phyloP scores from a whole-genome alignment of 2,797 vertebrate genomes.

The Rhinella marina region DNA sequence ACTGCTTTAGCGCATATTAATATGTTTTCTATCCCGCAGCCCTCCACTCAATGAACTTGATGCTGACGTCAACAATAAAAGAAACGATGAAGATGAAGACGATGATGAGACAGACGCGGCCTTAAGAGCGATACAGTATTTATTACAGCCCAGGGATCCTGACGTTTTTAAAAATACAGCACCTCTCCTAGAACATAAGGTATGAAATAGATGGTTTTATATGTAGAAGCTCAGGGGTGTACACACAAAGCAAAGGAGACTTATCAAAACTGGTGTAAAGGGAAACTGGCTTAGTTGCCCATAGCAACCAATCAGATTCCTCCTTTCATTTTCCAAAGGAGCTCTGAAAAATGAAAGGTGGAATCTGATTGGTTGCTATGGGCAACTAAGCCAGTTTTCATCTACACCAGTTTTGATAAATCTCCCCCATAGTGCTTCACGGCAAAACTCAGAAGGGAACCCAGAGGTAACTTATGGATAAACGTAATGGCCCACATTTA shows the following conservation, averaged over 20 bases:
- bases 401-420: too few species aligned
- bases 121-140: not conserved
- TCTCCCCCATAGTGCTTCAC: too few species aligned
- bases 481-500: too few species aligned
- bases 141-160: not conserved
- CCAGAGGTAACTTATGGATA: too few species aligned
- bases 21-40: constrained; percentile 9
- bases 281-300: too few species aligned
- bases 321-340: too few species aligned
- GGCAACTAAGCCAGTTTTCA: too few species aligned
- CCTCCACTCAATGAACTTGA: not conserved
- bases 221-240: not conserved
- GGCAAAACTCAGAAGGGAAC: too few species aligned
- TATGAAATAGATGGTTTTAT: constrained; percentile 3
- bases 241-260: not conserved
- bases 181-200: constrained; percentile 9
- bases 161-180: constrained; percentile 1
- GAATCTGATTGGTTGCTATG: too few species aligned
- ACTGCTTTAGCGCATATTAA: not conserved
- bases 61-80: not conserved
- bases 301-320: too few species aligned
- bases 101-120: not conserved
- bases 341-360: too few species aligned
- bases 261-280: too few species aligned
- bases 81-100: not conserved